These are phyloP conservation scores for Eumerus sabulonum DNA, from an alignment of 2,888 invertebrate species.

Conservation along the genomic window DNA sequence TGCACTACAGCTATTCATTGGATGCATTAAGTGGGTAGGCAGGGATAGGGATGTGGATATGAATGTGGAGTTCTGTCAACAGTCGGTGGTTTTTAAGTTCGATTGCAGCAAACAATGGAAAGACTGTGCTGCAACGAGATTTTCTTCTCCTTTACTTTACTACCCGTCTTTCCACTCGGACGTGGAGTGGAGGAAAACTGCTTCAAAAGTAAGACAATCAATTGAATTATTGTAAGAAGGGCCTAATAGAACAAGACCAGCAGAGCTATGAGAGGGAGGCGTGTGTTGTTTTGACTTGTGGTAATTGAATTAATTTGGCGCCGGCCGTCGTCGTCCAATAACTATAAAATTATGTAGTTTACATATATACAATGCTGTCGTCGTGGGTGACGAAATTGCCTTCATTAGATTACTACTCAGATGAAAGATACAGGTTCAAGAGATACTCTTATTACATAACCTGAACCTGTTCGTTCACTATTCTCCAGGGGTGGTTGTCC, in stretches of 20 bases:
- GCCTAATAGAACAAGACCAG: constrained; percentile 9
- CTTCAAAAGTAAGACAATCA: constrained; percentile 54
- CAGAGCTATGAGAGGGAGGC: constrained; percentile 26
- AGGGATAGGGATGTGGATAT: no score
- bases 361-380: no score
- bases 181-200: constrained; percentile 45
- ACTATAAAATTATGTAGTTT: constrained; percentile 41
- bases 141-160: constrained; percentile 3
- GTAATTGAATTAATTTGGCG: constrained; percentile 65
- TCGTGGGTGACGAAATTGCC: no score
- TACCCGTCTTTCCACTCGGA: not conserved
- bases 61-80: constrained; percentile 36
- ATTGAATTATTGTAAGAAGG: constrained; percentile 48
- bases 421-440: no score
- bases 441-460: no score
- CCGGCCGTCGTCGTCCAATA: constrained; percentile 34
- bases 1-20: constrained; percentile 24
- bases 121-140: constrained; percentile 38
- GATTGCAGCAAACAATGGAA: constrained; percentile 49
- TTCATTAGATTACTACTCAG: no score
- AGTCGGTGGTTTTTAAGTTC: constrained; percentile 8
- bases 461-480: no score
- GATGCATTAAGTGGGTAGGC: constrained; percentile 20
- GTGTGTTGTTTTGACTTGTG: constrained; percentile 58
- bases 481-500: no score